Base-by-base conservation (phyloP, 2,113 vertebrate species). In the Lophius piscatorius region DNA sequence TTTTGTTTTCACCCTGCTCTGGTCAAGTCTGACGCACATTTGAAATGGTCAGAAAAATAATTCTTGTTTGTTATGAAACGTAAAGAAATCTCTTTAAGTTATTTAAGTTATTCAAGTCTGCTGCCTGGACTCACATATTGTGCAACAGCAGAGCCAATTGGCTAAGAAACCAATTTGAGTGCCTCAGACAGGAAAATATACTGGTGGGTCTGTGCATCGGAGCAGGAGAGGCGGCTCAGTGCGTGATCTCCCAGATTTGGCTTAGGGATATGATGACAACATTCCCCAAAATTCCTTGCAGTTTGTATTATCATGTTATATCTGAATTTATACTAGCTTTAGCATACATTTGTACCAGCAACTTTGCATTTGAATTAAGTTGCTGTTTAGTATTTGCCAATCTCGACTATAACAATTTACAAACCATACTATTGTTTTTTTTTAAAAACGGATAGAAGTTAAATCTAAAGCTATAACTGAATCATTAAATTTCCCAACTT, bases 11-110 rank as follows among this genome's bases (percentile, higher is more conserved):
- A 80, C 55, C 33, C 28, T 26, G 48, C 63, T 67, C 46, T 26
- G 54, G 72, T 74, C 63, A 61, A 63, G 62, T 67, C 63, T 91
- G 87, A 87, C 73, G 81, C 85, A 87, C 62, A 35, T 84, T 69
- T 63, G 46, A 79, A 79, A 87, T 46, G 61, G 67, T 60, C 59
- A 44, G 63, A 59, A 80, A 86, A 84, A 82, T 82, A 86, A 84
- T 80, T 69, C 71, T 35, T 14, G 57, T 36, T 51, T 83, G 85
- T 84, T 79, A 87, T 84, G 83, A 31, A 56, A 70, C 60, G 58
- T 29, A 35, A 42, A 49, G 38, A 63, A 70, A 72, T 54, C 54
- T 71, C 70, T 70, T 28, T 56, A 40, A 52, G 50, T 71, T 47
- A 68, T 70, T n/a, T n/a, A n/a, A n/a, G n/a, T n/a, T n/a, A 78